A percentile compares a stretch with the other conserved stretches of the same genome.
These are phyloP conservation scores for Synergus laeviventris DNA, from an alignment of 2,888 invertebrate genomes.

Conservation along the genomic window DNA sequence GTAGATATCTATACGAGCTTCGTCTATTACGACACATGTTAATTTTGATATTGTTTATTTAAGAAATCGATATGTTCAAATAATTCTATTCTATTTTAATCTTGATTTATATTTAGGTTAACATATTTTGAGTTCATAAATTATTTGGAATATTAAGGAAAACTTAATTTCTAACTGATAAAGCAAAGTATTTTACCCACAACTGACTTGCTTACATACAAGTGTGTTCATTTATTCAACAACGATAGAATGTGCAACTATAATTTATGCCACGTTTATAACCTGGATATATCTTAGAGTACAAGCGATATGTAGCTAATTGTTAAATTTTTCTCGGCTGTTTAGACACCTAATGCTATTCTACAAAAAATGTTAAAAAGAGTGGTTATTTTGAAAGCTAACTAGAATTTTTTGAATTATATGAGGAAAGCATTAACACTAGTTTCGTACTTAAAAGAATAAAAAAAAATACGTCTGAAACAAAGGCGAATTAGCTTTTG, in stretches of 20 bases:
- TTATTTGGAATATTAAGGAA: neutral
- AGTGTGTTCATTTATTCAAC: neutral
- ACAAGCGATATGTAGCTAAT: neutral
- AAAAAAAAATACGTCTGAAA: neutral
- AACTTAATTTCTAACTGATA: neutral
- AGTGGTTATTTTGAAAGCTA: neutral
- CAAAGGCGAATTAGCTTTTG: neutral
- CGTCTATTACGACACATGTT: neutral
- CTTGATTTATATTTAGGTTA: neutral
- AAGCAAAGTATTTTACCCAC: neutral
- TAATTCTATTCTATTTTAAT: neutral
- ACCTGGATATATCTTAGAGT: neutral
- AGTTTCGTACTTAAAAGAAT: neutral
- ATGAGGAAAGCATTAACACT: neutral
- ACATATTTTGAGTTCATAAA: neutral
- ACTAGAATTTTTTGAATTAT: neutral
- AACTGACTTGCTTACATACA: neutral
- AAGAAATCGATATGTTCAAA: neutral
- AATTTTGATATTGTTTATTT: neutral
- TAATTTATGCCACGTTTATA: neutral
- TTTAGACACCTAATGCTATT: neutral
- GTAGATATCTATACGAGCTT: too few relatives aligned
- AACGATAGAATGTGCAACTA: neutral
- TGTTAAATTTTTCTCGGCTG: neutral
- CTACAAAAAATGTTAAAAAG: neutral